phyloP scores from a whole-genome alignment of 1,140 invertebrate species.

The Dufourea novaeangliae region DNA sequence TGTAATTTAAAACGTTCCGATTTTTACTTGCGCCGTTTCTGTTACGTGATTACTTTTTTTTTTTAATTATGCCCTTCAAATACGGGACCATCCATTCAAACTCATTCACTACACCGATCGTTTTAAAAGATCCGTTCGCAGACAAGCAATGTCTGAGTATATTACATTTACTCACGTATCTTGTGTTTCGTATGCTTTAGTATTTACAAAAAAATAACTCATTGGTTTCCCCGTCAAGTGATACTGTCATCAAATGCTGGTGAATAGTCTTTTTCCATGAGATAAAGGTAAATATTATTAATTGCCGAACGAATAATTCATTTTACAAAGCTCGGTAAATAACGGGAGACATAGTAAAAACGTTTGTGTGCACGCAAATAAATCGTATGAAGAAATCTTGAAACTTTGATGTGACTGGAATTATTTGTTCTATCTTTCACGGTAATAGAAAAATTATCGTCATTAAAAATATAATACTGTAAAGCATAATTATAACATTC shows the following conservation, averaged over 20 bases:
- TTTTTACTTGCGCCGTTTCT: background rate
- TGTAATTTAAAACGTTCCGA: constrained; percentile 34
- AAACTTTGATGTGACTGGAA: background rate
- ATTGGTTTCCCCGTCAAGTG: constrained; percentile 19
- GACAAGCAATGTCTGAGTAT: constrained; percentile 6
- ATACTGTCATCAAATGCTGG: constrained; percentile 37
- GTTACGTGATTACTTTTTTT: constrained; percentile 33
- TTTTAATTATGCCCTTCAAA: constrained; percentile 22
- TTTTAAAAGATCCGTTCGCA: constrained; percentile 28
- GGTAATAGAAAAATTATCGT: background rate
- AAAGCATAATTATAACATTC: too few relatives aligned
- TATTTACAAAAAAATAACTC: constrained; percentile 34
- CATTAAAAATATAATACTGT: background rate
- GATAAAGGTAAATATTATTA: constrained; percentile 44
- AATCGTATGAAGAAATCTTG: constrained; percentile 27
- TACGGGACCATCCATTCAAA: background rate
- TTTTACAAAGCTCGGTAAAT: constrained; percentile 35
- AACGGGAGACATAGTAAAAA: constrained; percentile 20
- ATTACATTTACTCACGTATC: background rate
- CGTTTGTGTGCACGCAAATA: constrained; percentile 26
- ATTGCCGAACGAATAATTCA: constrained; percentile 37
- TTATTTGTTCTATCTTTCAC: background rate
- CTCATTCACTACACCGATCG: constrained; percentile 13
- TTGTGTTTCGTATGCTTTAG: background rate
- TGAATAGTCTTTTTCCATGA: constrained; percentile 31